Evolutionary conservation across 2,113 vertebrate species (phyloP).

Genomic region (Paedocypris sp.): DNA sequence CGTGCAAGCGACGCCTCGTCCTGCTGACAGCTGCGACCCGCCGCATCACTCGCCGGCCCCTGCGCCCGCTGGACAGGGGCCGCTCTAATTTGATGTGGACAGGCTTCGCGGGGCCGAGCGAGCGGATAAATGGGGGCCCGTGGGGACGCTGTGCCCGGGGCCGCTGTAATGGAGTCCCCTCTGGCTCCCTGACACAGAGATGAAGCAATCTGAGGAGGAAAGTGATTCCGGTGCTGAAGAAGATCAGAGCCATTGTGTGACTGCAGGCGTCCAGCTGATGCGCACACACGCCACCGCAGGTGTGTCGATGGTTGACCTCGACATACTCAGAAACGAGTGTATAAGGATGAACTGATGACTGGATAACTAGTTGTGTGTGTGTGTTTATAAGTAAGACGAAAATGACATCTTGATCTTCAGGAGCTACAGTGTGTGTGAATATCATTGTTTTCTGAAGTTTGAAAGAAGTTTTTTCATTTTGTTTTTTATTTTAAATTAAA

Average conservation of each 20-base stretch:
- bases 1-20: slow-evolving; percentile 90
- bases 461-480: too few species aligned
- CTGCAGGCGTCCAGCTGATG: slow-evolving; percentile 66
- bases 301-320: too few species aligned
- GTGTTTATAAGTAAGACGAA: too few species aligned
- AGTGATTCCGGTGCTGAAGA: slow-evolving; percentile 77
- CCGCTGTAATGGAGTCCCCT: slow-evolving; percentile 87
- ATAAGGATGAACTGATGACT: too few species aligned
- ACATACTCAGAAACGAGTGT: too few species aligned
- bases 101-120: slow-evolving; percentile 79
- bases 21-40: slow-evolving; percentile 93
- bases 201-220: slow-evolving; percentile 77
- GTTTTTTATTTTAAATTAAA: too few species aligned
- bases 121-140: slow-evolving; percentile 72
- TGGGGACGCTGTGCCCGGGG: slow-evolving; percentile 63
- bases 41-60: slow-evolving; percentile 95
- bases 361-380: too few species aligned
- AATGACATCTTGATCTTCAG: too few species aligned
- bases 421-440: too few species aligned
- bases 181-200: slow-evolving; percentile 87
- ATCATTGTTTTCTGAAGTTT: too few species aligned
- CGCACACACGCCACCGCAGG: too few species aligned
- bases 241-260: slow-evolving; percentile 72
- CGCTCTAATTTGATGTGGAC: slow-evolving; percentile 95
- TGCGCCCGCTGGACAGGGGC: slow-evolving; percentile 93